phyloP scores from a whole-genome alignment of 2,113 vertebrate species.

The Melanerpes aurifrons region DNA sequence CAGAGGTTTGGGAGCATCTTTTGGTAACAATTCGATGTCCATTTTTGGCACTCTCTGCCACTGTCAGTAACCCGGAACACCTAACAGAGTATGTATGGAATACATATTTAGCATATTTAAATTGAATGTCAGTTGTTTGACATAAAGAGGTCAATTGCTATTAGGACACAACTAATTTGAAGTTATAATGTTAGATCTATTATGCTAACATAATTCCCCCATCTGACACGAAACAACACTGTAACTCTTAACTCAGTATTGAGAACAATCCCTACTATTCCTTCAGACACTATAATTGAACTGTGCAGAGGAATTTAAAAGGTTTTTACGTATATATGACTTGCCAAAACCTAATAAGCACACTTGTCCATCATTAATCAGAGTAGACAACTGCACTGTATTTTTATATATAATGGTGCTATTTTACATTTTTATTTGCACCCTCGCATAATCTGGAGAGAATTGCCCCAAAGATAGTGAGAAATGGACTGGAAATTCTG shows the following conservation, averaged over 20 bases:
- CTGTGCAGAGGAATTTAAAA: neutral
- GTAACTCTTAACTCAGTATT: neutral
- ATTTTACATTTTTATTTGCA: neutral
- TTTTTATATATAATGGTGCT: neutral
- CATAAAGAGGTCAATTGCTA: neutral
- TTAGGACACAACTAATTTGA: neutral
- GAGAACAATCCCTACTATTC: neutral
- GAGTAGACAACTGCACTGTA: neutral
- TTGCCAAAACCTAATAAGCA: neutral
- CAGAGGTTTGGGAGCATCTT: constrained; percentile 80
- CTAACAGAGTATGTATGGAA: constrained; percentile 68
- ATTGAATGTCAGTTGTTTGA: neutral
- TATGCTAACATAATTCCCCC: neutral
- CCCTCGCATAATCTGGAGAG: neutral
- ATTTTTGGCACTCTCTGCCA: constrained; percentile 79
- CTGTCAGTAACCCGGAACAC: constrained; percentile 75
- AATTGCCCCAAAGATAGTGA: neutral
- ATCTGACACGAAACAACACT: neutral
- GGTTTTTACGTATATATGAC: neutral
- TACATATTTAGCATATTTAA: neutral
- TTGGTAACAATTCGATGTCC: constrained; percentile 77
- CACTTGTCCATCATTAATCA: neutral
- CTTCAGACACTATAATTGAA: neutral
- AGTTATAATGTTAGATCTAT: neutral
- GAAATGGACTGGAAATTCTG: neutral